These are phyloP conservation scores for Tuberolachnus salignus DNA, from an alignment of 2,888 invertebrate species.

Conservation along the genomic window DNA sequence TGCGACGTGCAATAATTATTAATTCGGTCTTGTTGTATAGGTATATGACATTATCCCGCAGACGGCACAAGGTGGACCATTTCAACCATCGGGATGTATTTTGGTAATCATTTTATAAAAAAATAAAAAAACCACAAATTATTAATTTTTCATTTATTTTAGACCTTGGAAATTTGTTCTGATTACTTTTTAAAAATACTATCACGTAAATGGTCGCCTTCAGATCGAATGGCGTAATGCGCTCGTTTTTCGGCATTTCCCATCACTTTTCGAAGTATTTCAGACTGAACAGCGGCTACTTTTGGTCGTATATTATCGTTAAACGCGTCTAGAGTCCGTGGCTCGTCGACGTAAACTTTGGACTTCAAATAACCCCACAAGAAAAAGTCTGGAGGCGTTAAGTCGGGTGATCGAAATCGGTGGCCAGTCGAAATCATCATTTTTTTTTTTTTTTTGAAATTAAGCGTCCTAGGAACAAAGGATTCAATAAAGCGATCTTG, in stretches of 20 bases:
- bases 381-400: slow-evolving; percentile 13
- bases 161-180: too few species aligned
- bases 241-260: slow-evolving; percentile 9
- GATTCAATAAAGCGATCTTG: slow-evolving; percentile 25
- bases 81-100: too few species aligned
- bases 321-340: neutral
- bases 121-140: too few species aligned
- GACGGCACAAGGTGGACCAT: too few species aligned
- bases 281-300: slow-evolving; percentile 9
- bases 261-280: slow-evolving; percentile 15
- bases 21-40: too few species aligned
- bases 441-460: slow-evolving; percentile 22
- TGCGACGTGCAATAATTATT: too few species aligned
- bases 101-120: too few species aligned
- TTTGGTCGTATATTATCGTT: neutral
- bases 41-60: too few species aligned
- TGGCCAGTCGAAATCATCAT: slow-evolving; percentile 45
- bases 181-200: too few species aligned
- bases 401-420: slow-evolving; percentile 26
- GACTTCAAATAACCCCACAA: slow-evolving; percentile 40
- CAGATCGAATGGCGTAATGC: neutral
- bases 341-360: neutral
- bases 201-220: slow-evolving; percentile 56
- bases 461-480: slow-evolving; percentile 39
- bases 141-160: too few species aligned